Evolutionary conservation across 2,113 vertebrate genomes (phyloP), one percentile per base, ranked within the genome.

Genomic region (Dunckerocampus dactyliophorus): DNA sequence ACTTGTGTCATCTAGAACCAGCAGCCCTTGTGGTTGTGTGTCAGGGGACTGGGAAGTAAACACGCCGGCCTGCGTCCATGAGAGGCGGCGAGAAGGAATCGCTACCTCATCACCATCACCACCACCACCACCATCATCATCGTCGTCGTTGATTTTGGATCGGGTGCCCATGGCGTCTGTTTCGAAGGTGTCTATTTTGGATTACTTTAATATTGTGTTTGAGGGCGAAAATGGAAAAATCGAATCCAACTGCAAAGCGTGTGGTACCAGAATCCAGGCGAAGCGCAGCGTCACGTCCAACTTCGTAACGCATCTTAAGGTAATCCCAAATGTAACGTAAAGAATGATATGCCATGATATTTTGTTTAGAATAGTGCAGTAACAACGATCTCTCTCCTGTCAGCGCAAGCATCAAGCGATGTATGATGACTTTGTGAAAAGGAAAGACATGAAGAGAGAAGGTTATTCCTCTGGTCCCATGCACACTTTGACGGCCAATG

Each of bases 161-260:
- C 63, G 56, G 56, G 69, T 75, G 77, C 78, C 62, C 76, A 92
- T 92, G 91, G 91, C 91, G 89, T 91, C 91, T 62, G 81, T 85
- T 74, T 82, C 90, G 39, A 89, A 90, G 83, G 91, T 92, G 47
- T 92, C 91, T 59, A 92, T 92, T 47, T 77, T 92, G 86, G 91
- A 92, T 85, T 92, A 92, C 82, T 92, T 92, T 74, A 90, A 90
- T 65, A 91, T 92, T 76, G 91, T 92, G 62, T 92, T 91, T 56
- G 91, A 92, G 67, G 91, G 91, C 3, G 91, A 92, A 77, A 92
- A 92, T 89, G 91, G 91, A 4, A 92, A 92, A 74, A 92, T 92
- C 72, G 91, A 92, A 78, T 91, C 91, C 46, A 92, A 92, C 72
- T 92, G 91, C 66, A 92, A 92, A 77, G 89, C 90, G 19, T 92